These are phyloP conservation scores for Hydrotaea diabolus DNA, from an alignment of 2,888 invertebrate genomes.

Conservation along the genomic window DNA sequence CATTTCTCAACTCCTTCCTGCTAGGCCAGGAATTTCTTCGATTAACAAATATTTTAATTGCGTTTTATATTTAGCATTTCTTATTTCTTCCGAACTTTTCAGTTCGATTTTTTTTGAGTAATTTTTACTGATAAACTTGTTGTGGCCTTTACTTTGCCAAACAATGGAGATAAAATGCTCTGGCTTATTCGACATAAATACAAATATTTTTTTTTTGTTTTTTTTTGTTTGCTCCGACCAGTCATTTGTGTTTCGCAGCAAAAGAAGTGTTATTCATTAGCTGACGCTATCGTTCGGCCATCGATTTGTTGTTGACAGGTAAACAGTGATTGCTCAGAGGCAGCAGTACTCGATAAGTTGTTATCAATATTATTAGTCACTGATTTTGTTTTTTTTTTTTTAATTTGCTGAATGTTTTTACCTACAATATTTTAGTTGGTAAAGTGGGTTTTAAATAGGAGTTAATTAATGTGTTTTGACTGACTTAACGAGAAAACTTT, in stretches of 20 bases:
- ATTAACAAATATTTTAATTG: too few species aligned
- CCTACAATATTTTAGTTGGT: not conserved
- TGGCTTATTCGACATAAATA: not conserved
- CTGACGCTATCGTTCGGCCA: not conserved
- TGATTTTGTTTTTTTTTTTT: not conserved
- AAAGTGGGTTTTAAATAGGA: not conserved
- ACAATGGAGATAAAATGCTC: not conserved
- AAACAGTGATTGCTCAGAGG: not conserved
- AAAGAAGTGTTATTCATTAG: not conserved
- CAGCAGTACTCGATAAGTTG: not conserved
- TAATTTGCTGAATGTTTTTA: not conserved
- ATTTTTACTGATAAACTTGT: not conserved
- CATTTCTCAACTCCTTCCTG: too few species aligned
- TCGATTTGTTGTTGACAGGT: conserved; percentile 10
- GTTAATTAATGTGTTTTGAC: too few species aligned
- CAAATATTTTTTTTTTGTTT: not conserved
- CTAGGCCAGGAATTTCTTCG: too few species aligned
- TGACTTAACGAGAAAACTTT: too few species aligned
- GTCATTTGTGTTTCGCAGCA: not conserved
- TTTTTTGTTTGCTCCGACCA: not conserved
- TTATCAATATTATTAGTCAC: conserved; percentile 20
- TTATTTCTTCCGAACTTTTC: too few species aligned
- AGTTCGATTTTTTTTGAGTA: too few species aligned
- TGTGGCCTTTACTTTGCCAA: not conserved
- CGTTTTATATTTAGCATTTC: too few species aligned